These are phyloP conservation scores for Calycopis cecrops DNA, from an alignment of 1,140 invertebrate species.

Conservation along the genomic window DNA sequence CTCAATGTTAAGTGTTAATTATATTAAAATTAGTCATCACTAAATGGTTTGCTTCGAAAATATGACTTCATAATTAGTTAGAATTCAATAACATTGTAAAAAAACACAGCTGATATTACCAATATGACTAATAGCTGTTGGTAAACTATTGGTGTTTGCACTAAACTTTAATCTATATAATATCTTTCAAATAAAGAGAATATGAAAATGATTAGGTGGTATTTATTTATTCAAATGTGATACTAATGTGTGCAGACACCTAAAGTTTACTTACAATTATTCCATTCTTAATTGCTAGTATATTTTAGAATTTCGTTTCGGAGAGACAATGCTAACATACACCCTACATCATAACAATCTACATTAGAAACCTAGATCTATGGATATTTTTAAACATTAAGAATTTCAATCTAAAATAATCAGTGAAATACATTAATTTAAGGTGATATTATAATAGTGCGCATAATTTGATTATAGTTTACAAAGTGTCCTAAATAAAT, in stretches of 20 bases:
- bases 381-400: constrained; percentile 21
- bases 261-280: constrained; percentile 22
- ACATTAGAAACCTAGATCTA: constrained; percentile 21
- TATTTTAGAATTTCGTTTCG: constrained; percentile 71
- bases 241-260: constrained; percentile 14
- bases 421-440: constrained; percentile 22
- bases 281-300: constrained; percentile 44
- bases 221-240: constrained; percentile 7
- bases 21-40: too few relatives aligned
- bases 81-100: background rate
- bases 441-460: constrained; percentile 4
- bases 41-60: too few relatives aligned
- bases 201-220: background rate
- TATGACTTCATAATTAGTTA: too few relatives aligned
- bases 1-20: too few relatives aligned
- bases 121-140: too few relatives aligned
- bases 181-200: constrained; percentile 8
- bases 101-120: background rate
- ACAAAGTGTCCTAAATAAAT: constrained; percentile 7
- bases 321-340: constrained; percentile 36
- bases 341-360: constrained; percentile 39
- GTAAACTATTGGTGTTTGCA: constrained; percentile 5
- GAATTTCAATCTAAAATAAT: constrained; percentile 33
- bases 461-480: constrained; percentile 1
- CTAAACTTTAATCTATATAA: background rate